phyloP scores from a whole-genome alignment of 2,113 vertebrate genomes.

The Greenwoodochromis staneri region DNA sequence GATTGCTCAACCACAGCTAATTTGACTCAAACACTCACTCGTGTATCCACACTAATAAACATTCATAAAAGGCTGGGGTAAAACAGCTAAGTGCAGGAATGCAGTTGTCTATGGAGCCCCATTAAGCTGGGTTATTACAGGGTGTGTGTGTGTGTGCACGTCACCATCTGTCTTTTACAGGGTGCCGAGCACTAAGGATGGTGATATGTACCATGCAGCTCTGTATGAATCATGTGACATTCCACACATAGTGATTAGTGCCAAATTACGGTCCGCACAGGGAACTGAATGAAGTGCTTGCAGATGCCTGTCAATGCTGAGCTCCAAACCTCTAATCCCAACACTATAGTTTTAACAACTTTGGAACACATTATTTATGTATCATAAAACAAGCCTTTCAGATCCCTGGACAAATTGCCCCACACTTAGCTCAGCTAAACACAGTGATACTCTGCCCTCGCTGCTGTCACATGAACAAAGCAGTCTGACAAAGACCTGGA shows the following conservation, averaged over 20 bases:
- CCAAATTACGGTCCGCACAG: conserved; percentile 29
- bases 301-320: conserved; percentile 31
- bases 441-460: neutral
- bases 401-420: conserved; percentile 24
- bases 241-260: conserved; percentile 47
- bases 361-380: conserved; percentile 9
- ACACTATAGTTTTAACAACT: conserved; percentile 40
- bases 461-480: neutral
- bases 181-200: conserved; percentile 23
- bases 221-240: conserved; percentile 45
- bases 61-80: neutral
- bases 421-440: neutral
- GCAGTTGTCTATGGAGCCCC: neutral
- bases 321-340: conserved; percentile 25
- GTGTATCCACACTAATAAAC: neutral
- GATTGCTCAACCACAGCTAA: neutral
- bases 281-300: conserved; percentile 53
- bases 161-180: conserved; percentile 53
- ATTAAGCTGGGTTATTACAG: neutral
- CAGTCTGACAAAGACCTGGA: neutral
- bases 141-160: neutral
- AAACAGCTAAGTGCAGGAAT: neutral
- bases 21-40: neutral
- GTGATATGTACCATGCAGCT: conserved; percentile 30
- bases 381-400: conserved; percentile 22